A percentile compares a stretch with the other conserved stretches of the same genome.
These are phyloP conservation scores for Helleia helle DNA, from an alignment of 2,888 invertebrate genomes.

Conservation along the genomic window DNA sequence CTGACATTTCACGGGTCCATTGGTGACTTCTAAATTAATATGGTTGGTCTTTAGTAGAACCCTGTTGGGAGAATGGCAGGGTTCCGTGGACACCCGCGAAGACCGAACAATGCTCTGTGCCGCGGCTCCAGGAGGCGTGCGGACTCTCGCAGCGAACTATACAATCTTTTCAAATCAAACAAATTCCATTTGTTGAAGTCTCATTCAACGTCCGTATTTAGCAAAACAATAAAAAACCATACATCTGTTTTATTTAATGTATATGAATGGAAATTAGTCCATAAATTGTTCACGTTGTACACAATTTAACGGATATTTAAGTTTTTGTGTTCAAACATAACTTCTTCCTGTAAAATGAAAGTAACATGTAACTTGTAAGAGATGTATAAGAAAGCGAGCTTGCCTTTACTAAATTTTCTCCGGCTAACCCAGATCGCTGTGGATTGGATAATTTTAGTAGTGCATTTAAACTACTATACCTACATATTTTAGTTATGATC, in stretches of 20 bases:
- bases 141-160: constrained; percentile 41
- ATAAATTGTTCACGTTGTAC: too few species aligned
- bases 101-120: constrained; percentile 48
- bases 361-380: too few species aligned
- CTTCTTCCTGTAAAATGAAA: too few species aligned
- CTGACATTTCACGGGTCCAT: constrained; percentile 42
- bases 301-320: too few species aligned
- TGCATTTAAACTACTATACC: too few species aligned
- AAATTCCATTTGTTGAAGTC: constrained; percentile 65
- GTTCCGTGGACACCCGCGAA: constrained; percentile 60
- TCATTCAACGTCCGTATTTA: constrained; percentile 14
- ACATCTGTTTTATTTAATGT: constrained; percentile 4
- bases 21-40: constrained; percentile 57
- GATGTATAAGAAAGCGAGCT: too few species aligned
- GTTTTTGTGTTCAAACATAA: too few species aligned
- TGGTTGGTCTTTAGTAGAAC: constrained; percentile 62
- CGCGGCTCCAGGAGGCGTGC: constrained; percentile 40
- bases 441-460: too few species aligned
- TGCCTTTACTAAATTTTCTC: too few species aligned
- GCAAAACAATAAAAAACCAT: constrained; percentile 5
- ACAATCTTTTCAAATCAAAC: constrained; percentile 69
- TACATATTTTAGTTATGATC: too few species aligned
- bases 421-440: too few species aligned
- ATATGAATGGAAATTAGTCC: background rate
- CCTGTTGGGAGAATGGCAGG: constrained; percentile 66